Percentiles rank a stretch among this genome's conserved stretches.
phyloP scores from a whole-genome alignment of 2,888 invertebrate species.

The Tipula unca region DNA sequence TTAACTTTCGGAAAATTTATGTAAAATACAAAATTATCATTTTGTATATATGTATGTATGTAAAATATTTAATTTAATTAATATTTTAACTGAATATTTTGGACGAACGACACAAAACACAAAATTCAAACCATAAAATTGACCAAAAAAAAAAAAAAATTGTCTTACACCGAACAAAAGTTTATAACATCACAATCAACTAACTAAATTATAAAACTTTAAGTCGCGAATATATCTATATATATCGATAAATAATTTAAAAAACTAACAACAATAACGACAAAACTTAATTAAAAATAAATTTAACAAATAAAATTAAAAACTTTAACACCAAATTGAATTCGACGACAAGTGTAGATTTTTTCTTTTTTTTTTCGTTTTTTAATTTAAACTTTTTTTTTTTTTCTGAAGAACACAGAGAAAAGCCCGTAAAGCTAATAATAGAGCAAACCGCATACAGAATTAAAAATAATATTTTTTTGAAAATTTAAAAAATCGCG shows the following conservation, averaged over 20 bases:
- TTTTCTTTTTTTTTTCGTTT: background rate
- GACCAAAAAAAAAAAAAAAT: background rate
- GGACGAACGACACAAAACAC: background rate
- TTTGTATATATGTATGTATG: too few species aligned
- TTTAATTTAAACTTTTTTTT: background rate
- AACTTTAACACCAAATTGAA: background rate
- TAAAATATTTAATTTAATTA: background rate
- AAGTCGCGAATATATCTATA: background rate
- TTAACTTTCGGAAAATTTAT: background rate
- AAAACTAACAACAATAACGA: background rate
- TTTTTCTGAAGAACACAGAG: too few species aligned
- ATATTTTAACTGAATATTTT: background rate
- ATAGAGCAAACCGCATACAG: background rate
- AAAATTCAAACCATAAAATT: background rate
- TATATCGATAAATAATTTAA: background rate
- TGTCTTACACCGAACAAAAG: background rate
- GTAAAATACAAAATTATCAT: background rate
- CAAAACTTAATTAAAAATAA: background rate
- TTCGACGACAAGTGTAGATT: background rate
- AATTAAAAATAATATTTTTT: background rate
- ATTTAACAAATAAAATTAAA: background rate
- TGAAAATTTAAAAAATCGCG: background rate
- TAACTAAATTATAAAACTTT: background rate
- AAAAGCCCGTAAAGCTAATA: background rate
- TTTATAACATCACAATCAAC: background rate